Conservation (phyloP, 1,140 invertebrate species). For the Bursaphelenchus mucronatus region DNA sequence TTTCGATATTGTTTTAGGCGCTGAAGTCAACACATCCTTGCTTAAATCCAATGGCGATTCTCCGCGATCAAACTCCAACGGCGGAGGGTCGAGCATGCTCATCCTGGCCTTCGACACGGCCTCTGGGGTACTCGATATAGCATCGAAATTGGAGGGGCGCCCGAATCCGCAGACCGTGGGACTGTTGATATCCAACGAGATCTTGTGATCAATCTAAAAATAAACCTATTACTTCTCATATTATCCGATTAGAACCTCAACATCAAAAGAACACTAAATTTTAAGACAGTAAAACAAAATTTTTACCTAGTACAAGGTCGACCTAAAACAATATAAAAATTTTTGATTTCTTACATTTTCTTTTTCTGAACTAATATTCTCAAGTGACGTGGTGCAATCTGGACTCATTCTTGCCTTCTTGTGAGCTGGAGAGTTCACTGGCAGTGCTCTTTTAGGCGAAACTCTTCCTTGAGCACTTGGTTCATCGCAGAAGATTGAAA, state of each 20-base stretch:
- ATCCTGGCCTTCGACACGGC: conserved; percentile 1
- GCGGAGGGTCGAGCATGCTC: not conserved
- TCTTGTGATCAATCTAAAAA: no score
- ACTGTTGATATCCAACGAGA: conserved; percentile 8
- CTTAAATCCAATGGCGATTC: not conserved
- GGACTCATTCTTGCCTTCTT: no score
- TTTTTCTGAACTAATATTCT: no score
- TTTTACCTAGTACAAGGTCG: not conserved
- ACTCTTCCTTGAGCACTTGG: no score
- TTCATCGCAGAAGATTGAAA: no score
- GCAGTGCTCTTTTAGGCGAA: no score
- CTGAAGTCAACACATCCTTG: not conserved
- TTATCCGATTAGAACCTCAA: not conserved
- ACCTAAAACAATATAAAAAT: not conserved
- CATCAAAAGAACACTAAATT: not conserved
- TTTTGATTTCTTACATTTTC: not conserved
- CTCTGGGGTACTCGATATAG: not conserved
- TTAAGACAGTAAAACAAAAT: not conserved
- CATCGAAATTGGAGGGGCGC: not conserved
- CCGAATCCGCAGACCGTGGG: conserved; percentile 11
- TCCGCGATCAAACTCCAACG: not conserved
- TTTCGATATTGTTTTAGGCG: not conserved
- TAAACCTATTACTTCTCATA: not conserved
- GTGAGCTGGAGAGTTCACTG: no score
- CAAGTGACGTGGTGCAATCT: no score